These are phyloP conservation scores for Drosophila obscura DNA, from an alignment of 1,140 invertebrate genomes.

Conservation along the genomic window DNA sequence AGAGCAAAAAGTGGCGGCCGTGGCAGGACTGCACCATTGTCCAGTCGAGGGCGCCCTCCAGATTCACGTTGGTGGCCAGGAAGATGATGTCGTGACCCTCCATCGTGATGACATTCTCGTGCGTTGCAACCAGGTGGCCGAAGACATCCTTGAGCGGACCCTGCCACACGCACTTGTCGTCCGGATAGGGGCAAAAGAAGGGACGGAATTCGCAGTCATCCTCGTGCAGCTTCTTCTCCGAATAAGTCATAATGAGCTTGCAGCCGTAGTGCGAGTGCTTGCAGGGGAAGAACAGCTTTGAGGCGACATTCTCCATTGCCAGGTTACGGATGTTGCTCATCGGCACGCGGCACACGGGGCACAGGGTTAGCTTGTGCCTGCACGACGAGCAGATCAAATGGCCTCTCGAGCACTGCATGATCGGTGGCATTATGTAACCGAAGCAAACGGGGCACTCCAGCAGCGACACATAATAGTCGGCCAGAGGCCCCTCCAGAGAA, in stretches of 20 bases:
- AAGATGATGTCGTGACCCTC: constrained; percentile 99
- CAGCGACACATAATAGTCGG: constrained; percentile 93
- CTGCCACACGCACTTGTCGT: constrained; percentile 99
- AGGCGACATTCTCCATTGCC: constrained; percentile 99
- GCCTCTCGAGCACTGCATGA: constrained; percentile 93
- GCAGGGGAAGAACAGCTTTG: constrained; percentile 98
- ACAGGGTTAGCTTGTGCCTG: constrained; percentile 96
- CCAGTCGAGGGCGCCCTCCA: constrained; percentile 99
- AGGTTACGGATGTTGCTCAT: constrained; percentile 98
- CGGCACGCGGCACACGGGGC: constrained; percentile 98
- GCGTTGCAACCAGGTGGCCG: constrained; percentile 97
- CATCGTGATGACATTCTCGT: constrained; percentile 99
- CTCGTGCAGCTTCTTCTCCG: constrained; percentile 98
- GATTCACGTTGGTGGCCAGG: constrained; percentile 99
- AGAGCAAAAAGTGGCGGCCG: constrained; percentile 99
- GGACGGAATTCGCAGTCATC: constrained; percentile 98
- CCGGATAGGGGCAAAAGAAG: constrained; percentile 99
- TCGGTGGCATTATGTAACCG: constrained; percentile 99
- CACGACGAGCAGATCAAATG: constrained; percentile 96
- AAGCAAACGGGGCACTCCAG: constrained; percentile 99
- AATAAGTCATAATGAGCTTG: constrained; percentile 93
- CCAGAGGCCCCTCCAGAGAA: constrained; percentile 10
- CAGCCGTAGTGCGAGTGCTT: constrained; percentile 98
- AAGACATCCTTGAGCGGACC: constrained; percentile 96
- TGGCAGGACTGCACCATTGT: constrained; percentile 99